phyloP scores from a whole-genome alignment of 2,888 invertebrate species.

The Amblyjoppa fuscipennis region DNA sequence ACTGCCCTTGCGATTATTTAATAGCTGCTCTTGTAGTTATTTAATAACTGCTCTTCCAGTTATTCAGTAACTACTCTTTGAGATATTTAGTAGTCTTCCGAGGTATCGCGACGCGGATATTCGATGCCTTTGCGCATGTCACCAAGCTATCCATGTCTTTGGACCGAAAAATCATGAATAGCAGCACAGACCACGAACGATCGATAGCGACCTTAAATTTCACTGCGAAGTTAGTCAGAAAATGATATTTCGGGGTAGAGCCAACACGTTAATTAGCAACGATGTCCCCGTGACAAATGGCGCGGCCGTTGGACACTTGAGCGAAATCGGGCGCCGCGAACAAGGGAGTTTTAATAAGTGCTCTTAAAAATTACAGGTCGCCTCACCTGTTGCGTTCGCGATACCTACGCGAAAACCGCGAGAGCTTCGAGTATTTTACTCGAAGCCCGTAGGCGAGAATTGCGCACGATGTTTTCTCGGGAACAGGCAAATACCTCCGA shows the following conservation, averaged over 20 bases:
- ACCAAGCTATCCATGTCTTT: no score
- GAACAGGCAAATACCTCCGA: slow-evolving; percentile 23
- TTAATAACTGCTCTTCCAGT: no score
- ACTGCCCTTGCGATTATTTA: no score
- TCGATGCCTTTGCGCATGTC: no score
- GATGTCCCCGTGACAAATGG: neutral
- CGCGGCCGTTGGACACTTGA: neutral
- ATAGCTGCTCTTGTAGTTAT: no score
- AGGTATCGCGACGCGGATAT: no score
- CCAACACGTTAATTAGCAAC: neutral
- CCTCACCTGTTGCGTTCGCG: slow-evolving; percentile 78
- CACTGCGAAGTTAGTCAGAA: neutral
- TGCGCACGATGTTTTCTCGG: slow-evolving; percentile 24
- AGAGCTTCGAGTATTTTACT: slow-evolving; percentile 75
- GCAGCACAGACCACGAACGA: no score
- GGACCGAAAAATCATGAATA: no score
- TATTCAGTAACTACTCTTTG: no score
- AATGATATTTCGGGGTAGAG: neutral
- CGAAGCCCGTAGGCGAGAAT: slow-evolving; percentile 72
- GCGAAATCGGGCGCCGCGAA: neutral
- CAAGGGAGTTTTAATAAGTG: slow-evolving; percentile 66
- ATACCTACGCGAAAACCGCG: slow-evolving; percentile 65
- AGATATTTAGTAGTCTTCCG: no score
- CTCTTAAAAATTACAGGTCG: slow-evolving; percentile 76
- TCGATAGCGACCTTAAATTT: no score